A percentile compares a stretch with the other conserved stretches of the same genome.
Conservation (phyloP, 2,797 vertebrate genomes). For the Jordanella pulchra region DNA sequence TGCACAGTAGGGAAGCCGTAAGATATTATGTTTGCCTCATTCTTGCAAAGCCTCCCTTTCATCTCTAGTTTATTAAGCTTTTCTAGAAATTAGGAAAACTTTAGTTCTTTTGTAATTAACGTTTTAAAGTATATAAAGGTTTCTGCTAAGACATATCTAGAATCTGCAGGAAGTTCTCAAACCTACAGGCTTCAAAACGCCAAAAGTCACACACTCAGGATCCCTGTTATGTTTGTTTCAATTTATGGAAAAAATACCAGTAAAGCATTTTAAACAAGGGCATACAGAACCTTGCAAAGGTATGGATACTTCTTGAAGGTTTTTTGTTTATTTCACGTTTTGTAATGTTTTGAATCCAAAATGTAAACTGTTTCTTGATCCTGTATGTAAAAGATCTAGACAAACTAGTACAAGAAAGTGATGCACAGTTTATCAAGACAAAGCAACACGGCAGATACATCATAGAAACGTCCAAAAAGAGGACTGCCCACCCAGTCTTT, state of each 20-base stretch:
- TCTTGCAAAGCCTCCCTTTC: neutral
- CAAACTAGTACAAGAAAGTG: neutral
- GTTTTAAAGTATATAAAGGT: neutral
- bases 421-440: neutral
- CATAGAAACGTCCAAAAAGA: neutral
- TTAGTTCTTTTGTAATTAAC: neutral
- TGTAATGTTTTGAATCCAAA: neutral
- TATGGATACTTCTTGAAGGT: neutral
- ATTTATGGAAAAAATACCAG: neutral
- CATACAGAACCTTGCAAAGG: neutral
- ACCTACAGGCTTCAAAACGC: neutral
- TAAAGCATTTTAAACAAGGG: neutral
- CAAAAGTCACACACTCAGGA: neutral
- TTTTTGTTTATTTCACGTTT: neutral
- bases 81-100: neutral
- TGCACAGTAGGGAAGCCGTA: neutral
- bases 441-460: neutral
- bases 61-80: neutral
- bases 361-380: no score
- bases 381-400: neutral
- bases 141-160: neutral
- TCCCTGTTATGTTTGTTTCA: neutral
- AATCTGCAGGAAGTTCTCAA: neutral
- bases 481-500: neutral
- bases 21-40: neutral